phyloP scores from a whole-genome alignment of 2,888 invertebrate species.

The Drosophila diplacantha region DNA sequence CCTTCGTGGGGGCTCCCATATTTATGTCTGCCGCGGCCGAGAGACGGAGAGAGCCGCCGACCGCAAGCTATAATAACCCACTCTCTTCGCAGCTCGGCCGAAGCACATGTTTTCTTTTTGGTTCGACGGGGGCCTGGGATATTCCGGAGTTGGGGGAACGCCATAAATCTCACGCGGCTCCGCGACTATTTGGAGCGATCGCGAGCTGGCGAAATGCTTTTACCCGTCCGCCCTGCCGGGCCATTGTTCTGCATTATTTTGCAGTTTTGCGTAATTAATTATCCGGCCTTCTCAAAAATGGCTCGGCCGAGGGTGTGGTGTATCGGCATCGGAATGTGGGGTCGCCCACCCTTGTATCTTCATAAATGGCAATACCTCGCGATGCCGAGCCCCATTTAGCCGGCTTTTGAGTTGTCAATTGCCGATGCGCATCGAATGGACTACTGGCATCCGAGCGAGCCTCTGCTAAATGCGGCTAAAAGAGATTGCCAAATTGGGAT shows the following conservation, averaged over 20 bases:
- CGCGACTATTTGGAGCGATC: conserved; percentile 13
- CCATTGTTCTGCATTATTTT: conserved; percentile 63
- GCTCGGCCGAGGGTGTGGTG: conserved; percentile 27
- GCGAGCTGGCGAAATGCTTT: conserved; percentile 57
- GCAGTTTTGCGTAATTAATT: conserved; percentile 56
- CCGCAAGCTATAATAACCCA: neutral
- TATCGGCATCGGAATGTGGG: conserved; percentile 20
- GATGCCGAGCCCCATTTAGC: conserved; percentile 10
- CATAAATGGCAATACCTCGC: conserved; percentile 13
- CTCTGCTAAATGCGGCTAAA: conserved; percentile 21
- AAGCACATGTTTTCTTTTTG: conserved; percentile 64
- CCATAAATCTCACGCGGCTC: conserved; percentile 56
- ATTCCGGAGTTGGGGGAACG: conserved; percentile 52
- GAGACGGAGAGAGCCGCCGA: conserved; percentile 13
- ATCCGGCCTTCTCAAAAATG: conserved; percentile 41
- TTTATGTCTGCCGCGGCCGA: conserved; percentile 55
- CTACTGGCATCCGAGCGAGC: conserved; percentile 10
- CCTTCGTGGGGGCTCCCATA: conserved; percentile 55
- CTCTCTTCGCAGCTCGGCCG: conserved; percentile 11
- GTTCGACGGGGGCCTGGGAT: conserved; percentile 54
- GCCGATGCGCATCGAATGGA: conserved; percentile 24
- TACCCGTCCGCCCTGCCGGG: conserved; percentile 27
- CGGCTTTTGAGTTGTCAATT: conserved; percentile 18
- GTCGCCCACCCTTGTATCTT: conserved; percentile 36
- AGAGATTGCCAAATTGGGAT: conserved; percentile 31